Evolutionary conservation across 2,888 invertebrate species (phyloP), one percentile per base, ranked within the genome.

Genomic region (Cordylochernes scorpioides): DNA sequence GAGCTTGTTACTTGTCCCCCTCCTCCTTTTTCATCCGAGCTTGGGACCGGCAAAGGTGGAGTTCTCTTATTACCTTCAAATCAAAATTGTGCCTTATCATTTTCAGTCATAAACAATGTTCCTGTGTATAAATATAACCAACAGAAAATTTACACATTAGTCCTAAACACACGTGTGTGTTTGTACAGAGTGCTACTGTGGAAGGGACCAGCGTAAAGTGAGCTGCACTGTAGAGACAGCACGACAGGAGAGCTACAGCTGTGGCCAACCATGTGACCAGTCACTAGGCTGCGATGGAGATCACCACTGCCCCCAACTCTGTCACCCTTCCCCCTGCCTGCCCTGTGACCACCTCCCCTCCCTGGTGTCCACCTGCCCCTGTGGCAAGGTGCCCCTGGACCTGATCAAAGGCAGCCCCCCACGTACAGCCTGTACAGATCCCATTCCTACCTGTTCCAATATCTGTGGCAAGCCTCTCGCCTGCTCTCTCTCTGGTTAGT

Each of bases 381-480:
- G 82, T 49, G 73, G 73, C 2, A 67, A 71, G 52, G 64, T 62
- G 19, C 49, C 55, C 1, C 52, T 67, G 13, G 25, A 35, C 3
- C n/a, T n/a, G n/a, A n/a, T n/a, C n/a, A n/a, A n/a, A n/a, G n/a
- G n/a, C n/a, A n/a, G n/a, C n/a, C n/a, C n/a, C n/a, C n/a, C n/a
- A 13, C 61, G 82, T 34, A 60, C 55, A 27, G 62, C 63, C 6
- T 86, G 84, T 50, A 57, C 68, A 5, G 80, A 84, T 51, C 66
- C 72, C 0, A 65, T 86, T 39, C 74, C 78, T 1, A 62, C 69
- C 19, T 42, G 42, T 24, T 25, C 24, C n/a, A 18, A 34, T 22
- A 31, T 25, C 9, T 42, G 42, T 30, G 34, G 30, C 7, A 42
- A 40, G 18, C 17, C 25, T 2, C 28, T 39, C 9, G 12, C 19